Conservation (phyloP, 2,888 invertebrate species). For the Osedax fenrisi region DNA sequence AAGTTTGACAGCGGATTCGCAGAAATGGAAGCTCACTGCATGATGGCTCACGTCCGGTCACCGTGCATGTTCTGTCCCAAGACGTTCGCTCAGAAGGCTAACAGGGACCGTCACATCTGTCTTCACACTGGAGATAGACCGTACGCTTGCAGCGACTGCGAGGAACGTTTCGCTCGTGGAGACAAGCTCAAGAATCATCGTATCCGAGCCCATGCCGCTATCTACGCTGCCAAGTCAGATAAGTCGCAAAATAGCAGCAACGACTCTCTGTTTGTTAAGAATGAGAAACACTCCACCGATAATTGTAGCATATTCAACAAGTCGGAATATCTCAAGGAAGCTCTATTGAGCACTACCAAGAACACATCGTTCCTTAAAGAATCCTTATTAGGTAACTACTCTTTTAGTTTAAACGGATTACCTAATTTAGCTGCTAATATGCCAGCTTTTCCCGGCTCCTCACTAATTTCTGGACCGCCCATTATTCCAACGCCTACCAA, state of each 20-base stretch:
- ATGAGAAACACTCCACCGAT: background rate
- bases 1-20: conserved; percentile 36
- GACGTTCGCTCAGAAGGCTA: conserved; percentile 47
- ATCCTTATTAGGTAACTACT: background rate
- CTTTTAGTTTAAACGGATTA: background rate
- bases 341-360: background rate
- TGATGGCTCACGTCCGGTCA: conserved; percentile 42
- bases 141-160: conserved; percentile 35
- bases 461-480: background rate
- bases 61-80: conserved; percentile 47
- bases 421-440: background rate
- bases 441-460: background rate
- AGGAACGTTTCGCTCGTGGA: conserved; percentile 36
- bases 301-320: background rate
- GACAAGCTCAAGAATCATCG: conserved; percentile 38
- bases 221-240: conserved; percentile 6
- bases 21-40: conserved; percentile 43
- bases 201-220: conserved; percentile 31
- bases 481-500: background rate
- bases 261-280: background rate
- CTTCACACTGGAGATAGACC: conserved; percentile 48
- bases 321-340: background rate
- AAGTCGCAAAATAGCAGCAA: background rate
- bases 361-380: background rate
- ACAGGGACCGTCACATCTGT: conserved; percentile 47